Percentiles rank a stretch among this genome's conserved stretches.
These are phyloP conservation scores for Venturia canescens DNA, from an alignment of 1,140 invertebrate species.

Conservation along the genomic window DNA sequence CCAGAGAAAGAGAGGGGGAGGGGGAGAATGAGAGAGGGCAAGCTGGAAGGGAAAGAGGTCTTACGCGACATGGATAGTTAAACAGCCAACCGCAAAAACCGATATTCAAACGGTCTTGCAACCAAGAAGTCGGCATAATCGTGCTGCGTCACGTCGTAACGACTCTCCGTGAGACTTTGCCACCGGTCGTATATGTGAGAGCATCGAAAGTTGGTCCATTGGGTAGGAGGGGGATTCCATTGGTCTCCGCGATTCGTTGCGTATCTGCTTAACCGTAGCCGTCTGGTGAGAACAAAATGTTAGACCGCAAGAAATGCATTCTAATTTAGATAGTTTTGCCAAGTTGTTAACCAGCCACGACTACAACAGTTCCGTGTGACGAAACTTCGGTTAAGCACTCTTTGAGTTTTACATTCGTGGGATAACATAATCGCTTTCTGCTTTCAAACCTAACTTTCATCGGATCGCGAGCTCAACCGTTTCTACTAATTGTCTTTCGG, in stretches of 20 bases:
- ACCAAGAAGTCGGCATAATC: constrained; percentile 6
- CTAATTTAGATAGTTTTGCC: constrained; percentile 38
- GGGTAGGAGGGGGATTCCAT: constrained; percentile 12
- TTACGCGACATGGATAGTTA: constrained; percentile 27
- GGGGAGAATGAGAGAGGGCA: neutral
- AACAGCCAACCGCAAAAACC: constrained; percentile 40
- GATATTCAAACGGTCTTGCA: constrained; percentile 18
- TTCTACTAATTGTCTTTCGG: neutral
- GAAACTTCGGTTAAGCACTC: neutral
- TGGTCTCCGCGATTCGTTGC: neutral
- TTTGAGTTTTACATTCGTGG: constrained; percentile 13
- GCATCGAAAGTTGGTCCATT: constrained; percentile 27
- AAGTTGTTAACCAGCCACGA: constrained; percentile 27
- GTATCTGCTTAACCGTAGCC: constrained; percentile 32
- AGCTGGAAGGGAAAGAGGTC: neutral
- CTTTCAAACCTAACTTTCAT: neutral
- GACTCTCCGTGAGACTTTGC: constrained; percentile 31
- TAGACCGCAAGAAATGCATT: constrained; percentile 31
- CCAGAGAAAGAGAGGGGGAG: neutral
- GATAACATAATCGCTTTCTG: neutral
- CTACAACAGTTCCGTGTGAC: neutral
- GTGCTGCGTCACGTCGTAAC: constrained; percentile 31
- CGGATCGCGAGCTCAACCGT: neutral
- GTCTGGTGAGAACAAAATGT: constrained; percentile 20
- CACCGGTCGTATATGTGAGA: neutral